phyloP scores from a whole-genome alignment of 2,113 vertebrate genomes.

The Campylomormyrus numenius region DNA sequence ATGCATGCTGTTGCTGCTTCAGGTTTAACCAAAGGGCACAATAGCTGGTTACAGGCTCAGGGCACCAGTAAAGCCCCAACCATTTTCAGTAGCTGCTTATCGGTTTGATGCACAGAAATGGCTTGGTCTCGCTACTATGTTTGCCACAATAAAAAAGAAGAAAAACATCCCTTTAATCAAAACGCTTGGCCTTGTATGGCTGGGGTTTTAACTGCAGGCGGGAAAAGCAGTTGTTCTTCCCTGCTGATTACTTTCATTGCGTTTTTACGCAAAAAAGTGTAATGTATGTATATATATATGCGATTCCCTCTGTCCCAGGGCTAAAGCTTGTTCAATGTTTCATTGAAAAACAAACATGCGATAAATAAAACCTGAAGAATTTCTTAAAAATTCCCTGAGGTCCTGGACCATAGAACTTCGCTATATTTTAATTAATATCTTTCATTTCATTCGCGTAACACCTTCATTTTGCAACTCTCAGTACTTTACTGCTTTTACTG shows the following conservation, averaged over 20 bases:
- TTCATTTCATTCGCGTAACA: background rate
- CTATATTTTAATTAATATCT: background rate
- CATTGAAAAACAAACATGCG: background rate
- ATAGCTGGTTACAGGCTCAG: constrained; percentile 16
- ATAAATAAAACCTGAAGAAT: background rate
- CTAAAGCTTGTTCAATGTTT: background rate
- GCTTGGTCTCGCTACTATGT: constrained; percentile 40
- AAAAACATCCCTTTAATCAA: constrained; percentile 42
- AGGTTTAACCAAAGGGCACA: constrained; percentile 21
- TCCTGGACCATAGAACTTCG: background rate
- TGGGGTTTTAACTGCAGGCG: background rate
- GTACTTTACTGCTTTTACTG: background rate
- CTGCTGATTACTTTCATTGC: background rate
- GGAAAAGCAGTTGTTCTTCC: background rate
- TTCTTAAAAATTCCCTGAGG: background rate
- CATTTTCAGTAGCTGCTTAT: constrained; percentile 18
- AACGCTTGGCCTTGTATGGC: constrained; percentile 42
- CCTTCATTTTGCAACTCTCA: background rate
- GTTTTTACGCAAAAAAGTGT: background rate
- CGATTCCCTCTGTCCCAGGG: background rate
- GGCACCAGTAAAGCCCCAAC: constrained; percentile 19
- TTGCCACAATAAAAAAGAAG: constrained; percentile 45
- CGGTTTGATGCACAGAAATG: constrained; percentile 27
- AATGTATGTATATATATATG: too few relatives aligned
- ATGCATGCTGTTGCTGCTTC: constrained; percentile 34